Conservation (phyloP, 1,140 invertebrate species). For the Tetramorium alpestre region DNA sequence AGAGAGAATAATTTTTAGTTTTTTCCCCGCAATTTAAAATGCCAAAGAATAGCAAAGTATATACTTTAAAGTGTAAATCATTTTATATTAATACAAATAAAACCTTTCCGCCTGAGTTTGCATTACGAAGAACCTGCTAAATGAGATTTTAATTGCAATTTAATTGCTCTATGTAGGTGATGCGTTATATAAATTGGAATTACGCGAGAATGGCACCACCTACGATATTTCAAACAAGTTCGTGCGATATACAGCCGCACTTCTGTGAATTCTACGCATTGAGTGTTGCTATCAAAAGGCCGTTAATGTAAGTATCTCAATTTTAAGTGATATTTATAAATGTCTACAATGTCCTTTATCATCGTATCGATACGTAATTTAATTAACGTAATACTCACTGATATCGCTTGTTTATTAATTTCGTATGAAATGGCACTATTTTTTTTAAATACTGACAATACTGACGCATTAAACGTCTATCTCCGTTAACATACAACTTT, state of each 20-base stretch:
- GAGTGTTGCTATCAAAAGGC: slow-evolving; percentile 95
- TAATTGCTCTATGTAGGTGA: slow-evolving; percentile 81
- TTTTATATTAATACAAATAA: no score
- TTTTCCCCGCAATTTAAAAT: no score
- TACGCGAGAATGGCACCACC: background rate
- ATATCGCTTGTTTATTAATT: background rate
- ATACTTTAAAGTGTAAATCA: no score
- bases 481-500: background rate
- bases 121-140: background rate
- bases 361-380: background rate
- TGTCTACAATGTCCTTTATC: background rate
- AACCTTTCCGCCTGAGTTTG: background rate
- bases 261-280: slow-evolving; percentile 95
- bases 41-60: no score
- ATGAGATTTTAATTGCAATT: background rate
- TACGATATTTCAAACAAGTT: background rate
- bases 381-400: background rate
- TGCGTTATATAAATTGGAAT: background rate
- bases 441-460: background rate
- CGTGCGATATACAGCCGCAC: background rate
- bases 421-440: background rate
- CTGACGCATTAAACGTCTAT: background rate
- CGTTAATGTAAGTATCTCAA: slow-evolving; percentile 87
- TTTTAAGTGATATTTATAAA: background rate
- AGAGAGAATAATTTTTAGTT: no score